Conservation (phyloP, 2,113 vertebrate genomes). For the Gymnarchus niloticus region DNA sequence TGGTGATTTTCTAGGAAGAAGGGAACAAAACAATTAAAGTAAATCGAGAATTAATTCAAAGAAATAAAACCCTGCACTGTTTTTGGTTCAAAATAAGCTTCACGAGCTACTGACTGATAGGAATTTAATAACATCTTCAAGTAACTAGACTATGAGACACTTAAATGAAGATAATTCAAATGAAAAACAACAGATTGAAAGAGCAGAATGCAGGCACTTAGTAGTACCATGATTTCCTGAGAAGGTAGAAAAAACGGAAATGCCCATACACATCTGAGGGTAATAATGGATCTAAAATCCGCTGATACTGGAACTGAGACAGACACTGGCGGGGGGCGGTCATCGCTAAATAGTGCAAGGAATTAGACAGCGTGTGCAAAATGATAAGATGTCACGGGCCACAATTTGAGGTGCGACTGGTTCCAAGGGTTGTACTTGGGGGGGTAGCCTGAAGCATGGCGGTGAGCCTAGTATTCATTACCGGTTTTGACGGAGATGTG, state of each 20-base stretch:
- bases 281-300: background rate
- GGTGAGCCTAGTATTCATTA: conserved; percentile 38
- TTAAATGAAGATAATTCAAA: background rate
- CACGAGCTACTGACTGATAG: too few relatives aligned
- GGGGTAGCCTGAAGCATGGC: conserved; percentile 44
- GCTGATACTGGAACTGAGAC: background rate
- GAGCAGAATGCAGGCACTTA: background rate
- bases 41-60: conserved; percentile 20
- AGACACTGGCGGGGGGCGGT: background rate
- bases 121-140: background rate
- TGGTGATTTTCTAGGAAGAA: background rate
- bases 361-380: background rate
- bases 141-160: background rate
- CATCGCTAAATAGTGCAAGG: background rate
- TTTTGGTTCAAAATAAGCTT: conserved; percentile 10
- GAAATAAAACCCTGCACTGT: background rate
- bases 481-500: conserved; percentile 51
- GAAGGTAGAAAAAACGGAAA: background rate
- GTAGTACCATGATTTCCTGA: background rate
- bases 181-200: background rate
- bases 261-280: background rate
- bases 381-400: background rate
- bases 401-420: background rate
- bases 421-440: too few relatives aligned
- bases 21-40: conserved; percentile 13